Evolutionary conservation across 2,888 invertebrate genomes (phyloP).

Genomic region (Apoderus coryli): DNA sequence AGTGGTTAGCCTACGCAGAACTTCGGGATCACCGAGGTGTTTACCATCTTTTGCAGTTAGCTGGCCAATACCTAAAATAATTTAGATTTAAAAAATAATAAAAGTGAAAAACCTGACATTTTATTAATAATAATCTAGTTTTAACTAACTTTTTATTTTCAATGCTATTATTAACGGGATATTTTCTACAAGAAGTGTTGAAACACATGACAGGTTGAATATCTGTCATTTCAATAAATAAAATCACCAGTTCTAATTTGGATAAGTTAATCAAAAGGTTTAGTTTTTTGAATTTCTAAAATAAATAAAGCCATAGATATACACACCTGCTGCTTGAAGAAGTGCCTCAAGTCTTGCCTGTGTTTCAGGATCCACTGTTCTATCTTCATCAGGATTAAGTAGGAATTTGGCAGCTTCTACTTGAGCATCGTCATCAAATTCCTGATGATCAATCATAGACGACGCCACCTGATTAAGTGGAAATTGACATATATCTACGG

Average conservation of each 20-base stretch:
- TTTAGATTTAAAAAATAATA: slow-evolving; percentile 1
- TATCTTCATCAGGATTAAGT: slow-evolving; percentile 46
- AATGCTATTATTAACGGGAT: no score
- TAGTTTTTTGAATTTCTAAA: no score
- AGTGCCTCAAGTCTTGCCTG: slow-evolving; percentile 85
- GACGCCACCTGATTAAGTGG: slow-evolving; percentile 51
- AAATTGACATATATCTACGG: no score
- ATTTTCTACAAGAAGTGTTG: no score
- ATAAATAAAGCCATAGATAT: no score
- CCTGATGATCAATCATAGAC: slow-evolving; percentile 53
- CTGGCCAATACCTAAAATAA: slow-evolving; percentile 57
- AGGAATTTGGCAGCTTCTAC: slow-evolving; percentile 49
- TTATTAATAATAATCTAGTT: no score
- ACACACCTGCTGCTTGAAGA: slow-evolving; percentile 75
- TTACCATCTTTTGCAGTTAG: slow-evolving; percentile 66
- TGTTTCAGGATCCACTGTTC: slow-evolving; percentile 69
- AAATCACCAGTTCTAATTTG: neutral
- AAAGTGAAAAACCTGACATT: no score
- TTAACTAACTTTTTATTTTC: no score
- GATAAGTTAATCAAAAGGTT: neutral
- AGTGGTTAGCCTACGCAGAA: slow-evolving; percentile 71
- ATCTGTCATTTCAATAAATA: no score
- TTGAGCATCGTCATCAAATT: slow-evolving; percentile 47
- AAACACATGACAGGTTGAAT: no score
- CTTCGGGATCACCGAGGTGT: slow-evolving; percentile 78